Conservation (phyloP, 2,888 invertebrate genomes). For the Drosophila cyrtoloma region DNA sequence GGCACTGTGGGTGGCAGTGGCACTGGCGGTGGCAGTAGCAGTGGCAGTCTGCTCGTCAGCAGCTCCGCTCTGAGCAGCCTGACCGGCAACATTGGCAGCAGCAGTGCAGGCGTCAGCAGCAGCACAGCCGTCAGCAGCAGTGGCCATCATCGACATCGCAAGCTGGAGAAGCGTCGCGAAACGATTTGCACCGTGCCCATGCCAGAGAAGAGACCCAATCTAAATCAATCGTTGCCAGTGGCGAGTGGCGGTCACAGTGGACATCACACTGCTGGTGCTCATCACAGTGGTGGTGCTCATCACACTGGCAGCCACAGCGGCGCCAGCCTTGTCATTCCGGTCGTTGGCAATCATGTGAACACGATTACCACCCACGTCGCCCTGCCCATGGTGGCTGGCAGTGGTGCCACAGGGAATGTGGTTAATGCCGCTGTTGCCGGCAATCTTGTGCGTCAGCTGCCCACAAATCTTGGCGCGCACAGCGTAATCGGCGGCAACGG, state of each 20-base stretch:
- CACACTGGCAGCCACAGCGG: conserved; percentile 3
- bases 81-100: conserved; percentile 21
- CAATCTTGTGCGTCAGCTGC: conserved; percentile 59
- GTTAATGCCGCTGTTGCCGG: conserved; percentile 15
- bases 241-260: conserved; percentile 3
- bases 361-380: conserved; percentile 50
- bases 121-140: not conserved
- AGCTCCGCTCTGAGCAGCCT: conserved; percentile 36
- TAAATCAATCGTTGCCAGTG: conserved; percentile 67
- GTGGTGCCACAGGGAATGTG: not conserved
- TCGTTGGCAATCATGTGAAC: conserved; percentile 47
- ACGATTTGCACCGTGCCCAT: conserved; percentile 86
- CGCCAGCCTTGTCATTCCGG: conserved; percentile 18
- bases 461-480: conserved; percentile 52
- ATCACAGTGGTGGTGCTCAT: not conserved
- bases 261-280: not conserved
- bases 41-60: conserved; percentile 41
- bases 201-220: conserved; percentile 82
- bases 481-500: conserved; percentile 27
- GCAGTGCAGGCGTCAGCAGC: not conserved
- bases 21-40: conserved; percentile 52
- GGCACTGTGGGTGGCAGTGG: conserved; percentile 47
- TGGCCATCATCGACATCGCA: conserved; percentile 85
- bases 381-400: conserved; percentile 73
- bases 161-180: conserved; percentile 91